A percentile compares a stretch with the other conserved stretches of the same genome.
Conservation (phyloP, 2,113 vertebrate species). For the Vidua chalybeata region DNA sequence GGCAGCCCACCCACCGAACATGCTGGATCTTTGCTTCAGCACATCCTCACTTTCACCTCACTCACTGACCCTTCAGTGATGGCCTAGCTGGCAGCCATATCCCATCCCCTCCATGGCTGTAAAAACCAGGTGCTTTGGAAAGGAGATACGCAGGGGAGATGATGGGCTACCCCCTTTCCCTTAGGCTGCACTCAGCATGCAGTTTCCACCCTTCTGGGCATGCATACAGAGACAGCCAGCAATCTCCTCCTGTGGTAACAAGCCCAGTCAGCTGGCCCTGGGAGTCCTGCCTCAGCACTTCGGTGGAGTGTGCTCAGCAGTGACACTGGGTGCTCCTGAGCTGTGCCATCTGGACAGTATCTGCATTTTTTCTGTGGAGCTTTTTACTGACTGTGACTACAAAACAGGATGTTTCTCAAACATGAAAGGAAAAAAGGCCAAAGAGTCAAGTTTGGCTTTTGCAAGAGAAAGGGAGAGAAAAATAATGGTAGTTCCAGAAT, state of each 20-base stretch:
- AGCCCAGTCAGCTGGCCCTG: not conserved
- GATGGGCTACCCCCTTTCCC: not conserved
- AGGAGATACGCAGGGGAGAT: not conserved
- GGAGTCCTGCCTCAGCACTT: not conserved
- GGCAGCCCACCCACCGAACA: not conserved
- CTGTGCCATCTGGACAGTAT: not conserved
- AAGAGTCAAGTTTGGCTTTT: not conserved
- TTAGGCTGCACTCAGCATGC: not conserved
- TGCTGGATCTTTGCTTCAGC: not conserved
- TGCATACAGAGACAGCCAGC: not conserved
- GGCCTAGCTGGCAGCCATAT: not conserved
- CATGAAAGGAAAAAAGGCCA: not conserved
- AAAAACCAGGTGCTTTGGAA: not conserved
- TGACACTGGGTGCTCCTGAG: not conserved
- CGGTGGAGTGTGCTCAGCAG: not conserved
- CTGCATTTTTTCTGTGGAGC: not conserved
- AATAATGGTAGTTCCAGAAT: not conserved
- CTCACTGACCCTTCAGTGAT: not conserved
- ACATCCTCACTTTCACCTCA: not conserved
- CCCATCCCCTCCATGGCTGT: not conserved
- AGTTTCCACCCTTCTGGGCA: not conserved
- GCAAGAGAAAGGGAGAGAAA: not conserved
- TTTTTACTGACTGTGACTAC: not conserved
- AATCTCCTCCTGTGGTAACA: not conserved
- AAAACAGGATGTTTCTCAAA: conserved; percentile 21